These are phyloP conservation scores for Heteromormyrus szaboi DNA, from an alignment of 2,797 vertebrate species.

Conservation along the genomic window DNA sequence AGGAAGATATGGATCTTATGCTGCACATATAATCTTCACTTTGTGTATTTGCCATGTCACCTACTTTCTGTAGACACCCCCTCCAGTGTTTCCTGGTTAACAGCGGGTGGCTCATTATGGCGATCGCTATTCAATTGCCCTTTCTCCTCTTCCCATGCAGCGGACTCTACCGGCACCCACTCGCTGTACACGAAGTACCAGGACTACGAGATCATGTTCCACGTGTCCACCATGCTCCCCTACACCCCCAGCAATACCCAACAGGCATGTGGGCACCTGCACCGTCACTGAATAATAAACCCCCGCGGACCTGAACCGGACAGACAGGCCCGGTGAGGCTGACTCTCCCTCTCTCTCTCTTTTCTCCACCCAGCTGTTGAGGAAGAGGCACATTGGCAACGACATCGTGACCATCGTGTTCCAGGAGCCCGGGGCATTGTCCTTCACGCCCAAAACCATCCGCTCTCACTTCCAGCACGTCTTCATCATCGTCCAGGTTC, in stretches of 20 bases:
- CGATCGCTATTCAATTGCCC: neutral
- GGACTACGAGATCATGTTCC: constrained; percentile 94
- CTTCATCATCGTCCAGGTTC: constrained; percentile 79
- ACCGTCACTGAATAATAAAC: neutral
- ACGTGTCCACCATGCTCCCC: constrained; percentile 90
- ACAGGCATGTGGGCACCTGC: constrained; percentile 59
- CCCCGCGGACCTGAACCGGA: neutral
- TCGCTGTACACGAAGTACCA: constrained; percentile 90
- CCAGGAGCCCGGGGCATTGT: constrained; percentile 81
- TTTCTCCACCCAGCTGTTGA: constrained; percentile 65
- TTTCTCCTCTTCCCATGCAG: constrained; percentile 47
- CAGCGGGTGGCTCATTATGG: neutral
- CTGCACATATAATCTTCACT: neutral
- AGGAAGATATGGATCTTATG: neutral
- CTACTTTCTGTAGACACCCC: neutral
- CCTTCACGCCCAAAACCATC: constrained; percentile 84
- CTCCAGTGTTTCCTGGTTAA: neutral
- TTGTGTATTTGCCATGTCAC: neutral
- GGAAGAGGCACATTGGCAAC: constrained; percentile 89
- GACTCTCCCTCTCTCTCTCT: neutral
- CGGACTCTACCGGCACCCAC: constrained; percentile 83
- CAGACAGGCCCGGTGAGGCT: neutral
- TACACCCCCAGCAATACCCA: constrained; percentile 89
- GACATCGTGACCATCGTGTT: constrained; percentile 91
- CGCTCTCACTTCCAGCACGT: constrained; percentile 91